Conservation (phyloP, 2,113 vertebrate species). For the Mustela lutreola region DNA sequence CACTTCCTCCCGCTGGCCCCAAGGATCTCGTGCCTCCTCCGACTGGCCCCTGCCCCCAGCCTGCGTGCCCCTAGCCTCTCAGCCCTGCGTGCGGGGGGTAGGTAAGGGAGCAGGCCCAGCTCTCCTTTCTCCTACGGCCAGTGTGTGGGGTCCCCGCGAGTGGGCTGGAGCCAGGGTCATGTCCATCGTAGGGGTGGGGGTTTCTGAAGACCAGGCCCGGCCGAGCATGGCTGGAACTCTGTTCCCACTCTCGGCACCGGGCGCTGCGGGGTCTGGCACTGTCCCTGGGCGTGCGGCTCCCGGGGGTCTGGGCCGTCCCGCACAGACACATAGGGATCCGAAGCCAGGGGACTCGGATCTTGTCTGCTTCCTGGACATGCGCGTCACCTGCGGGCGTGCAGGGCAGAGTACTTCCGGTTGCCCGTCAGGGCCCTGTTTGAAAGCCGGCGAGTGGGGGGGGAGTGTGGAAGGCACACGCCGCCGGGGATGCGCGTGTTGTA, state of each 20-base stretch:
- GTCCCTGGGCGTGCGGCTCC: not conserved
- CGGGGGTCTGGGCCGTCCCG: accelerated
- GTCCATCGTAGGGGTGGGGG: not conserved
- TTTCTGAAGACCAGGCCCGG: constrained; percentile 48
- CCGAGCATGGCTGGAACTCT: not conserved
- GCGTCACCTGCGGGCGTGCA: accelerated
- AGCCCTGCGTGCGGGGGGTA: accelerated
- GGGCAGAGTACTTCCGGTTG: accelerated
- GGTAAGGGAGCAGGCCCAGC: not conserved
- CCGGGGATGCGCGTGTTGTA: not conserved
- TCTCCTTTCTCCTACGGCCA: not conserved
- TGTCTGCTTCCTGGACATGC: not conserved
- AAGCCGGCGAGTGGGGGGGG: not conserved
- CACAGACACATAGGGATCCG: accelerated
- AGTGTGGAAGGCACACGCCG: not conserved
- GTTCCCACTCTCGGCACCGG: accelerated
- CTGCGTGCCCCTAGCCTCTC: not conserved
- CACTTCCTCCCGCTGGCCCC: not conserved
- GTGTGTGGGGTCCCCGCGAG: not conserved
- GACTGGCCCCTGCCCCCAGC: not conserved
- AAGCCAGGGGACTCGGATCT: not conserved
- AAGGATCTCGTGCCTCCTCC: accelerated
- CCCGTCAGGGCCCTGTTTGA: not conserved
- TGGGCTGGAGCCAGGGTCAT: not conserved
- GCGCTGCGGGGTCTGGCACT: not conserved